Base-by-base conservation (phyloP, 1,140 invertebrate species). In the Tyrophagus putrescentiae region DNA sequence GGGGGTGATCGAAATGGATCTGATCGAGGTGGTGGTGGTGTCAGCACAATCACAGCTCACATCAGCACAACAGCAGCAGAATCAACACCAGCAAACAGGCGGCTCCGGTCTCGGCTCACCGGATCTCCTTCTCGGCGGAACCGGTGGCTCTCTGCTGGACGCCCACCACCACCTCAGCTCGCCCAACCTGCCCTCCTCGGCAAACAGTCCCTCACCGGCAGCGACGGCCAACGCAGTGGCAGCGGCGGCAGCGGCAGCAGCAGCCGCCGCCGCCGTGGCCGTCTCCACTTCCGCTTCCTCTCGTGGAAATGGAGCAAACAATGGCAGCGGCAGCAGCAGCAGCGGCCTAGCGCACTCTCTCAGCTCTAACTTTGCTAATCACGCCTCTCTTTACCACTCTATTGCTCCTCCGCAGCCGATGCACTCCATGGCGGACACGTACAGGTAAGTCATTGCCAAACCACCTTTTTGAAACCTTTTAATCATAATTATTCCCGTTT, bases 321-420 rank as follows among this genome's bases (percentile, higher is more conserved):
- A 57, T 5, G 27, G 34, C 57, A 23, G 57, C 60, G 66, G 70
- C 44, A 60, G 70, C 42, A 65, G 69, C 23, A 53, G 71, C 57
- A 60, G 53, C 45, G 4, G 56, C 66, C 11, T 64, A 62, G 0
- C 62, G 66, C 1, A 36, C 72, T 36, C 69, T 27, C 68, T 74
- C 45, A 75, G 74, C 63, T 68, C 68, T 50, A n/a, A 48, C 36
- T 68, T 68, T 58, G 73, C 73, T 65, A 68, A 71, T 18, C 72
- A 73, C 45, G n/a, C n/a, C n/a, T 60, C 61, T 57, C 72, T 75
- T 68, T 75, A 75, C 64, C 72, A 72, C 1, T 64, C 71, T 13
- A 70, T 64, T n/a, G n/a, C n/a, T n/a, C n/a, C n/a, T 42, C 59
- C 62, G 31, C 62, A 61, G 21, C 58, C 60, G n/a, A 63, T 63